These are phyloP conservation scores for Todiramphus chloris DNA, from an alignment of 2,113 vertebrate species.

Conservation along the genomic window DNA sequence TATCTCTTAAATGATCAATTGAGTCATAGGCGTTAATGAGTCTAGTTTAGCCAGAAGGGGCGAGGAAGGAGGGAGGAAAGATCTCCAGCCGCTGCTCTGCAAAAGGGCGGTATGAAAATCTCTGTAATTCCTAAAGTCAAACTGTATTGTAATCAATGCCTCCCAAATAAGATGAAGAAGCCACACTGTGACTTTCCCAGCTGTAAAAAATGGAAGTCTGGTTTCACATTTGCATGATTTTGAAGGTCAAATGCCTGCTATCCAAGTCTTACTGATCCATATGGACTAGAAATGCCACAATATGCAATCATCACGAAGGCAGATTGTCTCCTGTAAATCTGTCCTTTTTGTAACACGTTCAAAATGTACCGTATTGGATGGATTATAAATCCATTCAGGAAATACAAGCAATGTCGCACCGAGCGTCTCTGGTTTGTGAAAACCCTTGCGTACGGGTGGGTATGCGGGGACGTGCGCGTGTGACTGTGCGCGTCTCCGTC, in stretches of 20 bases:
- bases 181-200: conserved; percentile 73
- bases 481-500: background rate
- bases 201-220: conserved; percentile 80
- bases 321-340: conserved; percentile 86
- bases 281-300: conserved; percentile 89
- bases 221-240: conserved; percentile 82
- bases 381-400: conserved; percentile 79
- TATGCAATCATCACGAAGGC: conserved; percentile 84
- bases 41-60: conserved; percentile 73
- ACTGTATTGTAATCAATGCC: conserved; percentile 77
- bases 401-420: conserved; percentile 53
- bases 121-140: conserved; percentile 70
- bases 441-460: background rate
- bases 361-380: conserved; percentile 79
- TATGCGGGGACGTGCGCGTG: background rate
- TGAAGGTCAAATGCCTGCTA: conserved; percentile 86
- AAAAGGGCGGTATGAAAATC: conserved; percentile 40
- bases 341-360: conserved; percentile 81
- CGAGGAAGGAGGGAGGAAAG: conserved; percentile 1
- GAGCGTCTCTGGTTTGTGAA: conserved; percentile 34
- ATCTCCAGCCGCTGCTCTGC: conserved; percentile 12
- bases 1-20: conserved; percentile 75
- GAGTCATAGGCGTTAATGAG: conserved; percentile 77
- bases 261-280: conserved; percentile 85
- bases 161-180: conserved; percentile 69